Evolutionary conservation across 2,113 vertebrate genomes (phyloP).

Genomic region (Hirundichthys speculiger): DNA sequence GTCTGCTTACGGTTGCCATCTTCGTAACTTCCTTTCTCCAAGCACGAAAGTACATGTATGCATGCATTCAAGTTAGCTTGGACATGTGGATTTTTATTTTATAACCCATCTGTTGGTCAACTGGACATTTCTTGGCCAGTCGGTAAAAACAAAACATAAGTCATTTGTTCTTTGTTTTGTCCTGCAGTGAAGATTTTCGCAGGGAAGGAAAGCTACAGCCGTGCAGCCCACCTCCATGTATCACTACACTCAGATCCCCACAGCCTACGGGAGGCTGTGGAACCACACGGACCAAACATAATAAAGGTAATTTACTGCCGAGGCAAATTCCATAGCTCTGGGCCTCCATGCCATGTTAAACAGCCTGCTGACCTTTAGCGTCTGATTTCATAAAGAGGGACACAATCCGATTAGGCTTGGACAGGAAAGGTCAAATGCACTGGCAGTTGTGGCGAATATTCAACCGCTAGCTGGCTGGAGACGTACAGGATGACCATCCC

Average conservation of each 20-base stretch:
- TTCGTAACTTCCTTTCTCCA: conserved; percentile 29
- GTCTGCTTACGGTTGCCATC: conserved; percentile 44
- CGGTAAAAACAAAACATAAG: not conserved
- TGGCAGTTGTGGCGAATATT: conserved; percentile 85
- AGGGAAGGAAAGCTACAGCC: conserved; percentile 3
- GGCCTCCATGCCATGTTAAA: conserved; percentile 90
- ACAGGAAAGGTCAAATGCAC: conserved; percentile 95
- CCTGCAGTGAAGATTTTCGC: conserved; percentile 6
- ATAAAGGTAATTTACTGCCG: conserved; percentile 96
- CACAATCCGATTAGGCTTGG: conserved; percentile 95
- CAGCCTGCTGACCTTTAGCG: conserved; percentile 93
- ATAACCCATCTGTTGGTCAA: not conserved
- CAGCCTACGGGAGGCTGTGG: conserved; percentile 59
- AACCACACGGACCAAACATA: conserved; percentile 84
- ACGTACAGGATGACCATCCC: conserved; percentile 36
- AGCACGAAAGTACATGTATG: not conserved
- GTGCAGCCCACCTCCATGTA: conserved; percentile 47
- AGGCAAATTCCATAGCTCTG: conserved; percentile 96
- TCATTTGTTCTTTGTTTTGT: not conserved
- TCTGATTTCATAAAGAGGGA: conserved; percentile 96
- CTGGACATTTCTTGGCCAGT: not conserved
- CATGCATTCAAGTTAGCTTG: not conserved
- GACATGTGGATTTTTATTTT: too few relatives aligned
- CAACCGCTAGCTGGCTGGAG: conserved; percentile 84
- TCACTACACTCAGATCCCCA: conserved; percentile 35